Evolutionary conservation across 2,888 invertebrate species (phyloP).

Genomic region (Heliconius erato): DNA sequence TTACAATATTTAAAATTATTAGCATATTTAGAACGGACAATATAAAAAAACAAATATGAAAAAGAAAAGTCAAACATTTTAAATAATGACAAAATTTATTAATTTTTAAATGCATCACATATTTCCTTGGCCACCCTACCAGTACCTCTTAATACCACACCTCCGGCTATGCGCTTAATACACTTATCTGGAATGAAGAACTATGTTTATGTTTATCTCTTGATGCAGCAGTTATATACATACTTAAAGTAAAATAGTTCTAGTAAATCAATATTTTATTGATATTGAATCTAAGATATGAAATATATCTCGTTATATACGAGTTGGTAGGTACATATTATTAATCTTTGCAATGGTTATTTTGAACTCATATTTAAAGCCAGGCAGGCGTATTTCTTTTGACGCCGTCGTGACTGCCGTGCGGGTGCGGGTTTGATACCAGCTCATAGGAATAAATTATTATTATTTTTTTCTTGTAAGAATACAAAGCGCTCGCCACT

Average conservation of each 20-base stretch:
- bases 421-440: too few species aligned
- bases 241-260: background rate
- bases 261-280: slow-evolving; percentile 12
- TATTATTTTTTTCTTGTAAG: too few species aligned
- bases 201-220: slow-evolving; percentile 8
- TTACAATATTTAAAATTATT: too few species aligned
- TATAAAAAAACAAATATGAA: too few species aligned
- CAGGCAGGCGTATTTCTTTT: too few species aligned
- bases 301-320: background rate
- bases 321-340: background rate
- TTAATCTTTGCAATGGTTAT: too few species aligned
- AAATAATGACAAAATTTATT: background rate
- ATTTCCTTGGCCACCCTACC: background rate
- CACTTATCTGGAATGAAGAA: slow-evolving; percentile 23
- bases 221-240: background rate
- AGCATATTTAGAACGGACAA: too few species aligned
- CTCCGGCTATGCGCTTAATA: slow-evolving; percentile 23
- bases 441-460: too few species aligned
- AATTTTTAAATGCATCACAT: background rate
- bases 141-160: background rate
- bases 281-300: background rate
- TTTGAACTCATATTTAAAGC: too few species aligned
- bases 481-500: too few species aligned
- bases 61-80: too few species aligned
- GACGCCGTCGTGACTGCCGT: too few species aligned